These are phyloP conservation scores for Dermolepida albohirtum DNA, from an alignment of 2,888 invertebrate genomes.

Conservation along the genomic window DNA sequence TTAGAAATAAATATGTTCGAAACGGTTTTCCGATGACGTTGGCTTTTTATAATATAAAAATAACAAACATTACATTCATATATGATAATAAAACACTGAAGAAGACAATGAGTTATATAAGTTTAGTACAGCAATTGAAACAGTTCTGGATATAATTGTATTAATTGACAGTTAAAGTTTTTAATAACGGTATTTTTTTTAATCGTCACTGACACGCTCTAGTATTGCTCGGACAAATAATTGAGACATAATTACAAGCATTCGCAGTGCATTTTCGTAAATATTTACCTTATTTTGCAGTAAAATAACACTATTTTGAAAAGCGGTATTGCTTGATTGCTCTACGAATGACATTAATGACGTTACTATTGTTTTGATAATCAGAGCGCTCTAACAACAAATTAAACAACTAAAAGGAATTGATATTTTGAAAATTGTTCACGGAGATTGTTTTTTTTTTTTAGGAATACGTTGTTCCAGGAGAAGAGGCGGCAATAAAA, in stretches of 20 bases:
- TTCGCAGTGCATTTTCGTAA: conserved; percentile 13
- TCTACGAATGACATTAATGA: conserved; percentile 40
- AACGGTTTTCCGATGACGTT: conserved; percentile 46
- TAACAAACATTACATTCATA: background rate
- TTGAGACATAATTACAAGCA: background rate
- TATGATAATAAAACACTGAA: background rate
- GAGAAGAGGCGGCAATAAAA: conserved; percentile 73
- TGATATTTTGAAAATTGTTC: conserved; percentile 1
- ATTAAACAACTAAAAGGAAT: background rate
- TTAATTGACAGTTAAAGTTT: conserved; percentile 31
- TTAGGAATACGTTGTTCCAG: conserved; percentile 65
- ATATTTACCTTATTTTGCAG: conserved; percentile 29
- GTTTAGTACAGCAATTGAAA: background rate
- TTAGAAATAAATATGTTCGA: conserved; percentile 23
- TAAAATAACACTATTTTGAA: conserved; percentile 24
- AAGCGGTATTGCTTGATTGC: conserved; percentile 25
- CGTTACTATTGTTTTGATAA: conserved; percentile 46
- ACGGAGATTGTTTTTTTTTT: conserved; percentile 44
- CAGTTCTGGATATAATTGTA: conserved; percentile 8
- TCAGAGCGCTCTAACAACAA: conserved; percentile 43
- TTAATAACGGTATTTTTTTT: conserved; percentile 32
- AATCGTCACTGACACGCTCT: conserved; percentile 38
- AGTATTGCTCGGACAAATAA: conserved; percentile 6
- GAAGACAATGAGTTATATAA: background rate
- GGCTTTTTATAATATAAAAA: conserved; percentile 39